Conservation (phyloP, 2,113 vertebrate genomes). For the Amphiprion percula region DNA sequence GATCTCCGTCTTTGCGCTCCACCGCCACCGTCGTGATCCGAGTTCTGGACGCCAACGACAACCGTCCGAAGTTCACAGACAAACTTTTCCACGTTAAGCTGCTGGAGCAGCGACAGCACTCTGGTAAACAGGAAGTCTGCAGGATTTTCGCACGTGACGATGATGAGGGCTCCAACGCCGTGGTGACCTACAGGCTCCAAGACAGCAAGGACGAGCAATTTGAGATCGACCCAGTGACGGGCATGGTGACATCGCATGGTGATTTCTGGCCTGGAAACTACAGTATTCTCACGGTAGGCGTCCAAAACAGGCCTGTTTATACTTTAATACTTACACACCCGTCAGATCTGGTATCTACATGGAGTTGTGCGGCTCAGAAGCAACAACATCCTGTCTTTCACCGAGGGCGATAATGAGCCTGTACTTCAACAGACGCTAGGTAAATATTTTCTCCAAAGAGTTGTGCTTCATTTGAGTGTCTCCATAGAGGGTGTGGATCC, state of each 20-base stretch:
- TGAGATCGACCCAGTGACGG: conserved; percentile 86
- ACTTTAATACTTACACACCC: too few species aligned
- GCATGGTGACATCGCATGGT: conserved; percentile 86
- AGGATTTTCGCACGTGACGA: conserved; percentile 91
- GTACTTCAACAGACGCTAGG: too few species aligned
- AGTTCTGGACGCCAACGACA: conserved; percentile 93
- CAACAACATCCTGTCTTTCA: too few species aligned
- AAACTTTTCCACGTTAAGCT: conserved; percentile 92
- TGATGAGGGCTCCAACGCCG: conserved; percentile 90
- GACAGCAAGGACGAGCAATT: conserved; percentile 84
- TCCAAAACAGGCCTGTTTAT: neutral
- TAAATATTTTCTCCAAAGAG: too few species aligned
- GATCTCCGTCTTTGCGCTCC: conserved; percentile 88
- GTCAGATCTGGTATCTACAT: too few species aligned
- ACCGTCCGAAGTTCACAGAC: conserved; percentile 90
- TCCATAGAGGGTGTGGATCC: conserved; percentile 22
- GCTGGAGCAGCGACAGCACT: conserved; percentile 75
- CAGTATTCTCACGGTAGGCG: conserved; percentile 91
- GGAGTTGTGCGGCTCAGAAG: too few species aligned
- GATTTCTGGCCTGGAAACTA: conserved; percentile 90
- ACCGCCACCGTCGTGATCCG: conserved; percentile 91
- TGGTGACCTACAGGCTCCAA: conserved; percentile 89
- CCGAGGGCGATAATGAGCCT: too few species aligned
- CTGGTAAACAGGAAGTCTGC: conserved; percentile 81
- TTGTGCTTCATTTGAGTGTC: neutral